Conservation (phyloP, 2,888 invertebrate species). For the Heliothis peltigera region DNA sequence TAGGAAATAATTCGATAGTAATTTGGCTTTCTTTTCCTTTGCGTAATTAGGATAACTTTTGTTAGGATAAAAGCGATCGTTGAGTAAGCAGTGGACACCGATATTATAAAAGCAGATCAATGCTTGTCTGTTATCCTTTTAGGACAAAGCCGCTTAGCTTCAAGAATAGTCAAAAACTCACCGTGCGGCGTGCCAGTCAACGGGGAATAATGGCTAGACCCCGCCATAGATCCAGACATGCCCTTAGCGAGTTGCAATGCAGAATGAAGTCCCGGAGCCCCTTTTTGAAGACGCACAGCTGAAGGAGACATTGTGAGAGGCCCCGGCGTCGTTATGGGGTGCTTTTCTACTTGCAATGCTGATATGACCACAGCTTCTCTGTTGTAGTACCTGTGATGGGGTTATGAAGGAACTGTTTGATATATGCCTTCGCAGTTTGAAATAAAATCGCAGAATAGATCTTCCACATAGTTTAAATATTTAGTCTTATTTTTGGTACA, state of each 20-base stretch:
- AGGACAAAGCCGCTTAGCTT: background rate
- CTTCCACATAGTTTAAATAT: background rate
- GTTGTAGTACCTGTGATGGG: constrained; percentile 94
- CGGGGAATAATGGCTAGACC: constrained; percentile 91
- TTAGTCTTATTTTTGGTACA: background rate
- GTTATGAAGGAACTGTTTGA: background rate
- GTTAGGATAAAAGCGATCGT: too few species aligned
- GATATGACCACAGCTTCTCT: constrained; percentile 97
- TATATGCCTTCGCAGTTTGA: constrained; percentile 7
- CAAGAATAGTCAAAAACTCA: too few species aligned
- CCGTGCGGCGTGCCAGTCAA: constrained; percentile 90
- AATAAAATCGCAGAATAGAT: constrained; percentile 12
- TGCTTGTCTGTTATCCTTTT: too few species aligned
- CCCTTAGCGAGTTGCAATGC: constrained; percentile 88
- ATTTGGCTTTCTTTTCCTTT: too few species aligned
- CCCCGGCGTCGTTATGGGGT: constrained; percentile 96
- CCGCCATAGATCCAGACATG: constrained; percentile 86
- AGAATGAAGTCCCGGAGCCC: constrained; percentile 84
- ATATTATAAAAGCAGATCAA: too few species aligned
- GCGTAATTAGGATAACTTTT: too few species aligned
- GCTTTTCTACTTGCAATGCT: constrained; percentile 97
- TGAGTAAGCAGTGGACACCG: too few species aligned
- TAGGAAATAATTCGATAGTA: constrained; percentile 51
- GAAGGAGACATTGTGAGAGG: constrained; percentile 94
- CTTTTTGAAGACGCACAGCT: constrained; percentile 88